phyloP scores from a whole-genome alignment of 2,113 vertebrate species.

The Montifringilla adamsi region DNA sequence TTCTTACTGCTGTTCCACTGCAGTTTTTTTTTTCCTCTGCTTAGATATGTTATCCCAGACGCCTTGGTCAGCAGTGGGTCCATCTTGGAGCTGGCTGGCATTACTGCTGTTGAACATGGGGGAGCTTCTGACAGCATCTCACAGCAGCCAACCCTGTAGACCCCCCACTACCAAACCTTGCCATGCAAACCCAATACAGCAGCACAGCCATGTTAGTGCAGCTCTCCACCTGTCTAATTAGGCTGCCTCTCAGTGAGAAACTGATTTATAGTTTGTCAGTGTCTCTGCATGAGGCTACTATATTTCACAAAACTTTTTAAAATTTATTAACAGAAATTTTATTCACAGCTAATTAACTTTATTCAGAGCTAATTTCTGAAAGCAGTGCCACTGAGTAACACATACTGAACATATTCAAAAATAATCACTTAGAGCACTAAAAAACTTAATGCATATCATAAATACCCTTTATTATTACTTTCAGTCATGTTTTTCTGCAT shows the following conservation, averaged over 20 bases:
- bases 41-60: neutral
- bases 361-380: neutral
- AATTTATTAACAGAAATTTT: neutral
- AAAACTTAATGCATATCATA: neutral
- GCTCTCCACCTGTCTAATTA: neutral
- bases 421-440: neutral
- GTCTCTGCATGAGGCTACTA: neutral
- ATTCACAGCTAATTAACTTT: neutral
- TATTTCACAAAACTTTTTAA: neutral
- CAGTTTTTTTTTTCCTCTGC: neutral
- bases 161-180: neutral
- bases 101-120: neutral
- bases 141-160: neutral
- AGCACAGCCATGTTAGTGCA: neutral
- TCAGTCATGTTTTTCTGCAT: neutral
- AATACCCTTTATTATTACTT: neutral
- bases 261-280: neutral
- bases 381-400: neutral
- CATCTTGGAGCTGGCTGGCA: neutral
- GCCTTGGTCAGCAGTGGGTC: neutral
- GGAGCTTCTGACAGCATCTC: neutral
- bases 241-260: neutral
- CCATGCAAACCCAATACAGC: neutral
- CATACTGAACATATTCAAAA: neutral
- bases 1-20: neutral